A percentile compares a stretch with the other conserved stretches of the same genome.
These are phyloP conservation scores for Capricornis sumatraensis DNA, from an alignment of 2,113 vertebrate species.

Conservation along the genomic window DNA sequence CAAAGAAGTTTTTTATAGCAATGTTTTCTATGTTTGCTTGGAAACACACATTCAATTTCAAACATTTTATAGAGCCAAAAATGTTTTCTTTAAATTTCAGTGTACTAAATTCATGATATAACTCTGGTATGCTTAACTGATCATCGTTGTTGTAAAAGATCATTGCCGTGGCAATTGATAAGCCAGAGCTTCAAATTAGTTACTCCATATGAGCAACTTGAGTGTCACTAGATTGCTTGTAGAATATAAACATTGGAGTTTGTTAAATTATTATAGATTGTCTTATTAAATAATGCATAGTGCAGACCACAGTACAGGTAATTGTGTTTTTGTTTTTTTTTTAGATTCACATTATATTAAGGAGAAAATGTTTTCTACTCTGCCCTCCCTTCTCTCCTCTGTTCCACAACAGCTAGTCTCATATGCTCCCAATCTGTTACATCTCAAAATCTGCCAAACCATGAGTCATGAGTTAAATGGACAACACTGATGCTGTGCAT, in stretches of 20 bases:
- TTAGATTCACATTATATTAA: not conserved
- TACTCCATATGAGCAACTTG: not conserved
- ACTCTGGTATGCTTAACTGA: not conserved
- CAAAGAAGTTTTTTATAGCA: not conserved
- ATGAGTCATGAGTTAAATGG: not conserved
- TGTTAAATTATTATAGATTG: not conserved
- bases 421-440: not conserved
- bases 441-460: not conserved
- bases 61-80: not conserved
- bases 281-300: slow-evolving; percentile 14
- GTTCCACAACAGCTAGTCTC: not conserved
- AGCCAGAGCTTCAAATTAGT: not conserved
- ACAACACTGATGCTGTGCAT: not conserved
- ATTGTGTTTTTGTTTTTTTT: not conserved
- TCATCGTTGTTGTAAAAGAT: not conserved
- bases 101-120: not conserved
- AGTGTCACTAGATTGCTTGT: not conserved
- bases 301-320: not conserved
- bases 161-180: not conserved
- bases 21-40: not conserved
- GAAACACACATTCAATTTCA: slow-evolving; percentile 4
- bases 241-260: not conserved
- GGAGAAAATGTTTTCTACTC: not conserved
- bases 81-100: not conserved
- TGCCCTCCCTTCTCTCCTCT: not conserved